Conservation (phyloP, 2,888 invertebrate genomes). For the Quadroppia sp. region DNA sequence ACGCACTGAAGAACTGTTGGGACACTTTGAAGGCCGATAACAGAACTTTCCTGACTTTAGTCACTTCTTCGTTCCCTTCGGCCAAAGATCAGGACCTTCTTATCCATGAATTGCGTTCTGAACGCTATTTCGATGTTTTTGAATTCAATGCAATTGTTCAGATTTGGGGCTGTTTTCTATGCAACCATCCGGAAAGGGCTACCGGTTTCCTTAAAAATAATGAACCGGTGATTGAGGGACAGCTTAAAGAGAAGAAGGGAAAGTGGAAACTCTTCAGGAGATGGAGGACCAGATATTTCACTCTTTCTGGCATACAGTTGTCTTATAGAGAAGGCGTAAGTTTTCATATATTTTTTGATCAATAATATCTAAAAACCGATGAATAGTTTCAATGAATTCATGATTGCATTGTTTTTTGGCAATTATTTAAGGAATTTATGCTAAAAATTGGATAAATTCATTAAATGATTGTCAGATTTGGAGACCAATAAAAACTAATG, state of each 20-base stretch:
- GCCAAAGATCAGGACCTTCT: slow-evolving; percentile 71
- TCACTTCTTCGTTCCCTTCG: slow-evolving; percentile 83
- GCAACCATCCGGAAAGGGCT: slow-evolving; percentile 85
- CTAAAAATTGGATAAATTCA: no score
- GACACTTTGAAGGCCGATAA: slow-evolving; percentile 87
- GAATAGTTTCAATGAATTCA: no score
- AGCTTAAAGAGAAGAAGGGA: slow-evolving; percentile 84
- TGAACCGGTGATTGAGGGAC: slow-evolving; percentile 82
- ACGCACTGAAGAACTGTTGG: slow-evolving; percentile 85
- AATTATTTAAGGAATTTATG: no score
- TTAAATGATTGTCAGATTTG: no score
- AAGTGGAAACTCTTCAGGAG: slow-evolving; percentile 83
- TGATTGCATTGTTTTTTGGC: no score
- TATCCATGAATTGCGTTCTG: slow-evolving; percentile 75
- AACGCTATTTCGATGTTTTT: slow-evolving; percentile 89
- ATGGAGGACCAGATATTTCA: slow-evolving; percentile 92
- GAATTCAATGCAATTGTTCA: slow-evolving; percentile 64
- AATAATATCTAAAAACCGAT: no score
- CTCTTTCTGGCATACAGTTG: slow-evolving; percentile 83
- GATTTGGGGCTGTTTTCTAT: slow-evolving; percentile 86
- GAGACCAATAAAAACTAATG: no score
- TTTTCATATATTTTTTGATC: no score
- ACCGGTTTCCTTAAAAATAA: slow-evolving; percentile 69
- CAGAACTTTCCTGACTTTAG: slow-evolving; percentile 79
- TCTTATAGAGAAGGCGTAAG: slow-evolving; percentile 67